phyloP scores from a whole-genome alignment of 1,140 invertebrate species.

The Drosophila tropicalis region DNA sequence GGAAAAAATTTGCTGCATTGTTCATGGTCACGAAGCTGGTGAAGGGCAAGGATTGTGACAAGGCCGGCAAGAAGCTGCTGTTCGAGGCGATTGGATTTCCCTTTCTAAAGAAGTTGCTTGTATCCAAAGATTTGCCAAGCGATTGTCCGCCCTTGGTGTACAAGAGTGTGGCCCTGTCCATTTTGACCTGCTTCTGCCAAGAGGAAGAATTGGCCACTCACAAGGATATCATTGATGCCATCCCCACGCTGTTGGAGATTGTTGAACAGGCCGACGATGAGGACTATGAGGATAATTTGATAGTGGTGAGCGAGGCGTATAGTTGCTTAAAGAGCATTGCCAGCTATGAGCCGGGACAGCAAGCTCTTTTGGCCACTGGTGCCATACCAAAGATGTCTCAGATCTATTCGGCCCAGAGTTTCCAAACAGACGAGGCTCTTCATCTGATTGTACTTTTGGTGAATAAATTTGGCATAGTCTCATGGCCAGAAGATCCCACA shows the following conservation, averaged over 20 bases:
- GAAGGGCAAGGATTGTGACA: constrained; percentile 90
- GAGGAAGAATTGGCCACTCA: constrained; percentile 91
- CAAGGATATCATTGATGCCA: constrained; percentile 91
- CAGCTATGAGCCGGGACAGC: constrained; percentile 88
- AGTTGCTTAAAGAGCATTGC: constrained; percentile 92
- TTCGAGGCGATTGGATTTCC: constrained; percentile 94
- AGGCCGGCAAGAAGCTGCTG: constrained; percentile 89
- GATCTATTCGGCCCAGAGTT: constrained; percentile 92
- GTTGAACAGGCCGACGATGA: constrained; percentile 91
- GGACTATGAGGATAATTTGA: constrained; percentile 92
- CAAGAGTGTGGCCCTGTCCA: constrained; percentile 93
- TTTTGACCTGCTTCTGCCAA: constrained; percentile 91
- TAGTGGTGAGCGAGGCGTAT: constrained; percentile 94
- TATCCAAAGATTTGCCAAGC: constrained; percentile 88
- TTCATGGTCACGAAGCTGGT: constrained; percentile 95
- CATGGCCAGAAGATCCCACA: constrained; percentile 90
- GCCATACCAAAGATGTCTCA: constrained; percentile 92
- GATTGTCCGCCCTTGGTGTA: constrained; percentile 94
- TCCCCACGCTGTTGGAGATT: constrained; percentile 92
- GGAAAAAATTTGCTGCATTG: constrained; percentile 94
- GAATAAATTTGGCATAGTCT: constrained; percentile 86
- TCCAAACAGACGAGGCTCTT: constrained; percentile 93
- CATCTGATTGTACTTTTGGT: constrained; percentile 90
- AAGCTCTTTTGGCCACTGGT: constrained; percentile 89
- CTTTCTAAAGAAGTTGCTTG: constrained; percentile 92